Evolutionary conservation across 2,888 invertebrate genomes (phyloP).

Genomic region (Dicranocentrus wangi): DNA sequence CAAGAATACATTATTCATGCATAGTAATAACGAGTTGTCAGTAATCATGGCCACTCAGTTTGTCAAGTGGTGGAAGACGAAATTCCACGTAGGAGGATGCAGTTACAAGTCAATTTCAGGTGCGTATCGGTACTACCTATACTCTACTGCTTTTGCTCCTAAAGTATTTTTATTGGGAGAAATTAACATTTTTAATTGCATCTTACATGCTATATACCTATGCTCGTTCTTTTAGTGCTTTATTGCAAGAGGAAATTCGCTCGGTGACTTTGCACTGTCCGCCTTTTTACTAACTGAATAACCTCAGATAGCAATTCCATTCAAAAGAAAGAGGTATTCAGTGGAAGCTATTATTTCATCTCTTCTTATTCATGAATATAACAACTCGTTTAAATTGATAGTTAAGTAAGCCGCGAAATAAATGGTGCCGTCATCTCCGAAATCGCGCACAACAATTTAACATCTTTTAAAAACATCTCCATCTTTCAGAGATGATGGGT

Average conservation of each 20-base stretch:
- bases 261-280: no score
- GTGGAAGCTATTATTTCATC: conserved; percentile 16
- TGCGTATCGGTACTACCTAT: conserved; percentile 55
- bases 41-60: conserved; percentile 72
- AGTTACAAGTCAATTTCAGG: conserved; percentile 72
- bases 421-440: conserved; percentile 21
- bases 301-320: neutral
- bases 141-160: no score
- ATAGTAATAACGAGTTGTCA: conserved; percentile 59
- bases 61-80: conserved; percentile 73
- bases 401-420: conserved; percentile 21
- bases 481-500: neutral
- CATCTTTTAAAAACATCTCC: neutral
- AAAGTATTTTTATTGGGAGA: neutral
- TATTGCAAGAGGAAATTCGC: no score
- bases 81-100: conserved; percentile 71
- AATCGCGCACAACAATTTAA: conserved; percentile 12
- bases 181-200: conserved; percentile 29
- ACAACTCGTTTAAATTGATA: neutral
- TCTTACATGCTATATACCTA: neutral
- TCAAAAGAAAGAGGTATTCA: conserved; percentile 10
- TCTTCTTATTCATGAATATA: conserved; percentile 10
- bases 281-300: neutral
- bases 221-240: no score
- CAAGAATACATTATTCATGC: conserved; percentile 49